Evolutionary conservation across 2,888 invertebrate species (phyloP).

Genomic region (Heteropelma amictum): DNA sequence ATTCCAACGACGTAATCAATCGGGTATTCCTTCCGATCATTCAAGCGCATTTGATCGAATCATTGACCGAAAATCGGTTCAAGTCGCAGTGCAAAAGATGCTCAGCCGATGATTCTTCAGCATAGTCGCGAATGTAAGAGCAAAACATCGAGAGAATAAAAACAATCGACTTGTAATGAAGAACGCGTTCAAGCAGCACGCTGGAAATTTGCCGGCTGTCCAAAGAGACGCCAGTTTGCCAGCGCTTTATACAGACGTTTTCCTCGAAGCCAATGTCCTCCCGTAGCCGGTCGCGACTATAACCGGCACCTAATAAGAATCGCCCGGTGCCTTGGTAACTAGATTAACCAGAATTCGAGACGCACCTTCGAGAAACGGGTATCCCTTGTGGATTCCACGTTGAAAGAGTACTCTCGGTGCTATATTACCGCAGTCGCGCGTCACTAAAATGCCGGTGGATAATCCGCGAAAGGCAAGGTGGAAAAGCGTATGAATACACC

Average conservation of each 20-base stretch:
- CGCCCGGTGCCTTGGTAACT: conserved; percentile 45
- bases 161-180: too few relatives aligned
- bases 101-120: too few relatives aligned
- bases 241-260: conserved; percentile 1
- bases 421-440: background rate
- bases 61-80: too few relatives aligned
- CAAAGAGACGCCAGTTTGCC: conserved; percentile 4
- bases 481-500: background rate
- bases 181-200: background rate
- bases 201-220: conserved; percentile 9
- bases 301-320: conserved; percentile 57
- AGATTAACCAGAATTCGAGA: conserved; percentile 57
- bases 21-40: too few relatives aligned
- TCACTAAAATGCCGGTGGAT: background rate
- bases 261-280: conserved; percentile 49
- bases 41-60: too few relatives aligned
- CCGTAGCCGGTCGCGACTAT: conserved; percentile 37
- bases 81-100: too few relatives aligned
- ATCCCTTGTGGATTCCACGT: conserved; percentile 13
- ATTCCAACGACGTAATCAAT: too few relatives aligned
- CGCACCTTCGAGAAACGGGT: conserved; percentile 28
- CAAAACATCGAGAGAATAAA: too few relatives aligned
- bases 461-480: background rate
- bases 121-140: too few relatives aligned
- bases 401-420: background rate